Base-by-base conservation (phyloP, 2,888 invertebrate genomes). In the Plusia festucae region DNA sequence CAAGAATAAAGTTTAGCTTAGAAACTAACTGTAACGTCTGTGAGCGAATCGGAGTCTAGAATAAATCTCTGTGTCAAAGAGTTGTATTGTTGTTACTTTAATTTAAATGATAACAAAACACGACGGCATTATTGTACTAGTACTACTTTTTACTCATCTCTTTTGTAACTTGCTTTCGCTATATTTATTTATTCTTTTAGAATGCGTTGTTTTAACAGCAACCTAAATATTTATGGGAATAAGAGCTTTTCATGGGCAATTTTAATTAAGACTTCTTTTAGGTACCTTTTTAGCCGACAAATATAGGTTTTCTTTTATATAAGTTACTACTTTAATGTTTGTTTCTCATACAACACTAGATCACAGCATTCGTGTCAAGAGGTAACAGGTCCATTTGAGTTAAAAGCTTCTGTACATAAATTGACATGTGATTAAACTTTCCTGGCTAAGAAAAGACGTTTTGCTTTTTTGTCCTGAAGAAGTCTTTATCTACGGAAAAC, bases 11-110 rank as follows among this genome's bases (percentile, higher is more conserved):
- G 58, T 73, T 73, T 53, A 52, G 64, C 30, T 66, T 63, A 63
- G 71, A 66, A 77, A 77, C 67, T 76, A 59, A 65, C 64, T 71
- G 65, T 59, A 65, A 24, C 62, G 76, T 74, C 63, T 73, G 60
- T 13, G 44, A 18, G 30, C 15, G 60, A 74, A 68, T 60, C 59
- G 57, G 67, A 71, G 68, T 71, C 71, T 76, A 65, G 76, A 78
- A 71, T 65, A 22, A 79, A 34, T 70, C 44, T 52, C 60, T 56
- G 55, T 22, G 49, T 53, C 58, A 61, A 57, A 16, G 55, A 24
- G 22, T 62, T 34, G 24, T 58, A 22, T 18, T 64, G 53, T 52
- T 49, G 53, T 52, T 49, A 32, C 53, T 56, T 27, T 61, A 55
- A 74, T 74, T 74, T 74, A 63, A 68, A 71, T 76, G 22, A 60